A percentile compares a stretch with the other conserved stretches of the same genome.
These are phyloP conservation scores for Metopolophium dirhodum DNA, from an alignment of 1,140 invertebrate genomes.

Conservation along the genomic window DNA sequence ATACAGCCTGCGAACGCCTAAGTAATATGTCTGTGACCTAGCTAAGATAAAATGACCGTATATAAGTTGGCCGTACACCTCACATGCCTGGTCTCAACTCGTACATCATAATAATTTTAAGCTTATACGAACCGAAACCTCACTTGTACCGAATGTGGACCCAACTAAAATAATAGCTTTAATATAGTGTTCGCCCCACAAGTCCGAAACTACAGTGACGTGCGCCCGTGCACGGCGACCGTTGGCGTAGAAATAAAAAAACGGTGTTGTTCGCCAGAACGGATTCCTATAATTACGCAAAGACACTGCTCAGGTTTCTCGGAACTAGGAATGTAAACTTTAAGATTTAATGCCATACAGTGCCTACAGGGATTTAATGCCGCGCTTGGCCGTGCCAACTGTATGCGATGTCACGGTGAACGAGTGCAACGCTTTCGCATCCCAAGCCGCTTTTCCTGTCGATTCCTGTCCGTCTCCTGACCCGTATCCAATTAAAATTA, in stretches of 20 bases:
- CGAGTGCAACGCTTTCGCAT: neutral
- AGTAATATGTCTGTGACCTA: too few species aligned
- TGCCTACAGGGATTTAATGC: neutral
- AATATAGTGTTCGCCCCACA: too few species aligned
- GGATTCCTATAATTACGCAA: neutral
- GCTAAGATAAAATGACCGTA: too few species aligned
- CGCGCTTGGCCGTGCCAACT: neutral
- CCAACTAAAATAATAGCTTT: too few species aligned
- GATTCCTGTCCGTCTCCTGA: neutral
- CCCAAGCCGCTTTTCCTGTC: neutral
- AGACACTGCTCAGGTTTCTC: neutral
- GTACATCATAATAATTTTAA: too few species aligned
- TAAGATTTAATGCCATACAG: neutral
- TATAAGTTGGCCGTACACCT: too few species aligned
- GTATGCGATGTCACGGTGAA: neutral
- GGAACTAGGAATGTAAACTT: neutral
- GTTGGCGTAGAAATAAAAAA: neutral
- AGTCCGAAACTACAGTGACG: too few species aligned
- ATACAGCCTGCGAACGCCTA: too few species aligned
- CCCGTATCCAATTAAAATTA: conserved; percentile 43
- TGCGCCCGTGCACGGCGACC: too few species aligned
- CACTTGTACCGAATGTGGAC: too few species aligned
- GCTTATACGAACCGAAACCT: too few species aligned
- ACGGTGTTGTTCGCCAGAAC: neutral
- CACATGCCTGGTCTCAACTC: too few species aligned